phyloP scores from a whole-genome alignment of 2,888 invertebrate genomes.

The Aquatica leii region DNA sequence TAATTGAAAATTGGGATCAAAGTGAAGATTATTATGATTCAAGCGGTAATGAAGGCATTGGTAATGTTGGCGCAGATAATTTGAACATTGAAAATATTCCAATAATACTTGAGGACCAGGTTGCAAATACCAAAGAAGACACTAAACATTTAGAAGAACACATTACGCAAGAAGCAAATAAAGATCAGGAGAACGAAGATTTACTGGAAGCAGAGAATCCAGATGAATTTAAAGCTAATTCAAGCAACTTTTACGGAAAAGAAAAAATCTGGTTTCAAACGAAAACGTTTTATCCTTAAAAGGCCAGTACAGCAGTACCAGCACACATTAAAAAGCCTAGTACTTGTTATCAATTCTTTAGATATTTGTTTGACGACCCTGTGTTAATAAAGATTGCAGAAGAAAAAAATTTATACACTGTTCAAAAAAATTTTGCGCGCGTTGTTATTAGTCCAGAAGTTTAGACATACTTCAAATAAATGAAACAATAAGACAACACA shows the following conservation, averaged over 20 bases:
- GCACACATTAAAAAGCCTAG: too few relatives aligned
- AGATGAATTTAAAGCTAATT: neutral
- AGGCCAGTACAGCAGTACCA: neutral
- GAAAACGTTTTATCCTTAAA: neutral
- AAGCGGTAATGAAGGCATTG: neutral
- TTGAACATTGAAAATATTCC: neutral
- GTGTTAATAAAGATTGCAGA: neutral
- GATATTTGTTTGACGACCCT: too few relatives aligned
- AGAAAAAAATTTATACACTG: neutral
- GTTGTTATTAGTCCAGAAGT: neutral
- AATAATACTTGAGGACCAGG: neutral
- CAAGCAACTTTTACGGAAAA: neutral
- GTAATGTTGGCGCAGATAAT: neutral
- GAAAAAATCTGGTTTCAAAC: neutral
- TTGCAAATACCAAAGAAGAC: neutral
- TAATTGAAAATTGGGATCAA: too few relatives aligned
- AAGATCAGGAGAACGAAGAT: neutral
- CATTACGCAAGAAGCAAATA: too few relatives aligned
- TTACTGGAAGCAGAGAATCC: too few relatives aligned
- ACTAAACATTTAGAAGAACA: too few relatives aligned
- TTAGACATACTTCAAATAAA: neutral
- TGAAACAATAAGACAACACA: too few relatives aligned
- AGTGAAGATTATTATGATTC: neutral
- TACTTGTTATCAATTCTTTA: too few relatives aligned
- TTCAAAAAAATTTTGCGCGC: neutral